Percentiles rank a stretch among this genome's conserved stretches.
phyloP scores from a whole-genome alignment of 2,113 vertebrate genomes.

The Callorhinus ursinus region DNA sequence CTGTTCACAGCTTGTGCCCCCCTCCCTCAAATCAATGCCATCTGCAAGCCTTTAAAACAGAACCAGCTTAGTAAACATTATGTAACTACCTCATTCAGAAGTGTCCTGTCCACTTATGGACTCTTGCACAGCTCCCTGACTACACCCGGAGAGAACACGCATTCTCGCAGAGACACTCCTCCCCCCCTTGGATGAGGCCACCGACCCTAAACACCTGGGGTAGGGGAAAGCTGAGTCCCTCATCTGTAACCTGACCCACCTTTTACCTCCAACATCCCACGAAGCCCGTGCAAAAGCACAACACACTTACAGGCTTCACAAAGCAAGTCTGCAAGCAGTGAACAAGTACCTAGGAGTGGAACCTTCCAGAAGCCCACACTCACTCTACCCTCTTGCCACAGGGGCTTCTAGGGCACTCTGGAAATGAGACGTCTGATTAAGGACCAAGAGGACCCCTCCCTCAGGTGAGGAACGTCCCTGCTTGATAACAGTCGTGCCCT shows the following conservation, averaged over 20 bases:
- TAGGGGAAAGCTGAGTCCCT: background rate
- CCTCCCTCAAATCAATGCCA: background rate
- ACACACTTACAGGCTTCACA: accelerated
- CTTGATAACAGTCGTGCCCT: accelerated
- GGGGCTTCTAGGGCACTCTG: background rate
- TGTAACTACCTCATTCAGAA: background rate
- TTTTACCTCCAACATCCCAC: accelerated
- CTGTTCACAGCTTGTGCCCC: background rate
- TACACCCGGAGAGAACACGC: background rate
- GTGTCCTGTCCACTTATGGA: accelerated
- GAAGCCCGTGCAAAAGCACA: accelerated
- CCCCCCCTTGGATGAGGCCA: background rate
- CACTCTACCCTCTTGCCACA: background rate
- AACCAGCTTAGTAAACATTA: accelerated
- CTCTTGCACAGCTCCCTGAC: accelerated
- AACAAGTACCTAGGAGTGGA: accelerated
- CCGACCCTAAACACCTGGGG: accelerated
- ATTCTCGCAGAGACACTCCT: background rate
- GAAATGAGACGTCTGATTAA: background rate
- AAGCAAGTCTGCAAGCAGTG: background rate
- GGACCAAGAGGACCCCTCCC: no score
- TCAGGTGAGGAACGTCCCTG: accelerated
- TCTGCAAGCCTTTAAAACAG: background rate
- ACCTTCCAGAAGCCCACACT: background rate
- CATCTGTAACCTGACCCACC: accelerated